Evolutionary conservation across 2,797 vertebrate genomes (phyloP), one percentile per base, ranked within the genome.

Genomic region (Tolypeutes matacus): DNA sequence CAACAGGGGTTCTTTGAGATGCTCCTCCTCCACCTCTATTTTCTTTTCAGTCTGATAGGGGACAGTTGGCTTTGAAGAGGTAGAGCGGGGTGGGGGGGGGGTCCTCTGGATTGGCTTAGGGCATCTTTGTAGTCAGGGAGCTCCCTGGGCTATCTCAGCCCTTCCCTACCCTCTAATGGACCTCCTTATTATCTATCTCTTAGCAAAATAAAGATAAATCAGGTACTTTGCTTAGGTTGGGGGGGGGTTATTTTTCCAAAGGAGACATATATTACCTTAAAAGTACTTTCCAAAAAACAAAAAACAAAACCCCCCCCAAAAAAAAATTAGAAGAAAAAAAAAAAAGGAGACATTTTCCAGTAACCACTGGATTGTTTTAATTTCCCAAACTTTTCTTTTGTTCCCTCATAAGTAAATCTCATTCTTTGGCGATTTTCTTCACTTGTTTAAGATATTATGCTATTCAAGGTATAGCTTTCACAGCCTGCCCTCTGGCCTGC

Each of bases 181-280:
- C 96, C 98, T 98, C 98, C 98, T 96, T 93, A 56, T 99, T 98
- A 99, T 99, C 99, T 99, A 99, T 99, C 99, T 99, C 99, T 99
- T 99, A 99, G 99, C 96, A 98, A 89, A 97, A 96, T 98, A 98
- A 98, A 98, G 98, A 98, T 11, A 98, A 98, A 98, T 98, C 99
- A 99, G 99, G 98, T 99, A 99, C 99, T 98, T 98, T 98, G 99
- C 98, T 98, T 99, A 99, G 99, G 98, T 98, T 98, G 98, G 98
- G 91, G 98, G 98, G 76, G 93, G 95, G 97, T 94, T 97, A 93
- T 97, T 97, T 97, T 98, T 97, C 97, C 96, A 98, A 98, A 98
- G 98, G 97, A 98, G 97, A 97, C 96, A 98, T 97, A 97, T 97
- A 53, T 96, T 97, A 97, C 96, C 95, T 96, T 97, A 95, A 97